Percentiles rank a stretch among this genome's conserved stretches.
Conservation (phyloP, 2,888 invertebrate species). For the Tinea trinotella region DNA sequence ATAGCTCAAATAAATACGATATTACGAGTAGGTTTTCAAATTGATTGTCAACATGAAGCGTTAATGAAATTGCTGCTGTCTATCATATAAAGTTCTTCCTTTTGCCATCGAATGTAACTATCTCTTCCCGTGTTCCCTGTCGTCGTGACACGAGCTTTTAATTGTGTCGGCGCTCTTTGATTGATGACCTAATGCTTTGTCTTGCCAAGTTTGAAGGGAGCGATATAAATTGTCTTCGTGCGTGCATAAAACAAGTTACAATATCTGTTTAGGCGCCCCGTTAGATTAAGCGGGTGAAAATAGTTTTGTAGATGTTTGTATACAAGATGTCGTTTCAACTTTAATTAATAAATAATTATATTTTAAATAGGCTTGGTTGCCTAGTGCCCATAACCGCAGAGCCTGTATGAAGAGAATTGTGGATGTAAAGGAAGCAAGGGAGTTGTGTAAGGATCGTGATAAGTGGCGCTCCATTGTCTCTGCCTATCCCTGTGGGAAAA, state of each 20-base stretch:
- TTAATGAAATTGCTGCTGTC: constrained; percentile 6
- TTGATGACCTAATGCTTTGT: constrained; percentile 15
- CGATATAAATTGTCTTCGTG: constrained; percentile 4
- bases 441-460: too few relatives aligned
- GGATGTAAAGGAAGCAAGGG: too few relatives aligned
- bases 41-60: background rate
- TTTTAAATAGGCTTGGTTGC: too few relatives aligned
- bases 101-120: background rate
- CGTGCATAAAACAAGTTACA: background rate
- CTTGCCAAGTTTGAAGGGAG: background rate
- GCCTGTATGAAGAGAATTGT: too few relatives aligned
- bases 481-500: too few relatives aligned
- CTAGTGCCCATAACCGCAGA: too few relatives aligned
- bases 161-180: constrained; percentile 14
- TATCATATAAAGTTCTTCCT: background rate
- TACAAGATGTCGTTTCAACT: too few relatives aligned
- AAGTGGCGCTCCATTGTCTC: too few relatives aligned
- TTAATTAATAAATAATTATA: too few relatives aligned
- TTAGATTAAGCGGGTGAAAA: background rate
- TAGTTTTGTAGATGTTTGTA: too few relatives aligned
- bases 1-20: too few relatives aligned
- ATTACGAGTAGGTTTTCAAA: too few relatives aligned
- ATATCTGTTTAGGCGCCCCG: background rate
- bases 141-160: constrained; percentile 13
- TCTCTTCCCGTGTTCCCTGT: constrained; percentile 2